Evolutionary conservation across 2,888 invertebrate genomes (phyloP), one percentile per base, ranked within the genome.

Genomic region (Cremastobaeus sp.): DNA sequence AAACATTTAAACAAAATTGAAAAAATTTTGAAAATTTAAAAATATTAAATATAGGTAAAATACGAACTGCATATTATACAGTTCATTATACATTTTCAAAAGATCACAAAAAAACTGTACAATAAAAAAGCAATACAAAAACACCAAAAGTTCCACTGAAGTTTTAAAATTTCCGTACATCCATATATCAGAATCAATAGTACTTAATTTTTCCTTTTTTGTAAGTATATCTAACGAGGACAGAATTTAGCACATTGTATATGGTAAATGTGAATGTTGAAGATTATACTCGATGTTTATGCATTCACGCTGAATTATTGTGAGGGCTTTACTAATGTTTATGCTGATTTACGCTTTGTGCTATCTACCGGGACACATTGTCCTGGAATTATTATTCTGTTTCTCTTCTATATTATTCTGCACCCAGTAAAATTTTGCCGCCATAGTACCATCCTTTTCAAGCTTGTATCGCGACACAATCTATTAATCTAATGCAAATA

Each of bases 271-370:
- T 78, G 82, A 85, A 84, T 83, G 83, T 82, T 81, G 83, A 85
- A 84, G 85, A 85, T 85, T 85, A 85, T 83, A 83, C 81, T 77
- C 81, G 81, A 82, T 83, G 85, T 80, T 78, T 78, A 79, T 86
- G 85, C 84, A 86, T 85, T 85, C 85, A 86, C 86, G 85, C 85
- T 86, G 86, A 86, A 84, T 86, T 86, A 86, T 86, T 85, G 85
- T 86, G 79, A 82, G 79, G 80, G 85, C 86, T 86, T 86, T 86
- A 85, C 84, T 84, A 83, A 85, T 87, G 86, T 86, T 87, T 84
- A 87, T 86, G 85, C 86, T 86, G 86, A 87, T 87, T 87, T 86
- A 87, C 86, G 86, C 86, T 84, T 86, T 86, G 85, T 86, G 85
- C 85, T 85, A 86, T 87, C 86, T 86, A 81, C 85, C 78, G 82